Conservation (phyloP, 2,113 vertebrate species). For the Marcusenius ussheri region DNA sequence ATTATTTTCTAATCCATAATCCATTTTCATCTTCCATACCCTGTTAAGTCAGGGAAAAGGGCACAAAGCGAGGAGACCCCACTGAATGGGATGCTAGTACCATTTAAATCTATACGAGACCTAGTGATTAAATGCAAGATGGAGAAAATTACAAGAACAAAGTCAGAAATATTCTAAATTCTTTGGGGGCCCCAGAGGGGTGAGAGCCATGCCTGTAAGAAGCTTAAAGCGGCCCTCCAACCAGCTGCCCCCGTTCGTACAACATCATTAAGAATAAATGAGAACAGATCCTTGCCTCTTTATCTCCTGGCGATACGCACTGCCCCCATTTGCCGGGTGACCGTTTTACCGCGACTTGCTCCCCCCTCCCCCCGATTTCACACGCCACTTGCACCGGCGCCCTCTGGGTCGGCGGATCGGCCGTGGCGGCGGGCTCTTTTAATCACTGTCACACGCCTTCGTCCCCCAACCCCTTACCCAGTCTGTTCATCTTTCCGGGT, state of each 20-base stretch:
- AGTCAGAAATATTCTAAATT: background rate
- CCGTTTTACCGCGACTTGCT: background rate
- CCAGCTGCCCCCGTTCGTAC: background rate
- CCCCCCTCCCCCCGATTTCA: background rate
- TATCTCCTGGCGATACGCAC: background rate
- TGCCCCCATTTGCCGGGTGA: background rate
- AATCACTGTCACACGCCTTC: slow-evolving; percentile 1
- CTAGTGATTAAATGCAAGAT: background rate
- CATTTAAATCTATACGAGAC: background rate
- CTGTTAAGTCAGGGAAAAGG: background rate
- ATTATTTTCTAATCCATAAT: background rate
- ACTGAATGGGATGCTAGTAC: background rate
- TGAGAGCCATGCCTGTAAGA: background rate
- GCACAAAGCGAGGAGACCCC: background rate
- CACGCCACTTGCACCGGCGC: background rate
- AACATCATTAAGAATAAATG: background rate
- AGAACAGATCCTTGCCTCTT: background rate
- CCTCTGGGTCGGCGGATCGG: background rate
- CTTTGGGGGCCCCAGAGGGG: background rate
- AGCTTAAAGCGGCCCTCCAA: background rate
- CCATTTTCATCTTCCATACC: background rate
- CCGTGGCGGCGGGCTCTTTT: background rate
- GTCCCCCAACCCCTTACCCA: background rate
- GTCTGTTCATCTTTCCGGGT: background rate
- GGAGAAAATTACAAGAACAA: background rate